phyloP scores from a whole-genome alignment of 2,888 invertebrate species.

The Agrotis segetum region DNA sequence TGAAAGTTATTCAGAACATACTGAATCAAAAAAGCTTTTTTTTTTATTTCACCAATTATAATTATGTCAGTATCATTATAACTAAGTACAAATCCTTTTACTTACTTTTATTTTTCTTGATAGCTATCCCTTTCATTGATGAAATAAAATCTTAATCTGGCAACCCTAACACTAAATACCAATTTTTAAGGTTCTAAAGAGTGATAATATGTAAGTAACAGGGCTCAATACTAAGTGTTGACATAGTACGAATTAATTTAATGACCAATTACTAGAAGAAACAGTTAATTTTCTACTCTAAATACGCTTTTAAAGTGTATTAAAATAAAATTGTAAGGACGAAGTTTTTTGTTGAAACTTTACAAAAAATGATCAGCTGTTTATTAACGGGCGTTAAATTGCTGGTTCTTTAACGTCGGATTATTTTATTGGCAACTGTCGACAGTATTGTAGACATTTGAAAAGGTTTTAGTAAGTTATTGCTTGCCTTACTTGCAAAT shows the following conservation, averaged over 20 bases:
- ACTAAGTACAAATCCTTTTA: too few relatives aligned
- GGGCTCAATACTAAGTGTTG: conserved; percentile 26
- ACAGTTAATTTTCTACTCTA: conserved; percentile 17
- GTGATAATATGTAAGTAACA: conserved; percentile 17
- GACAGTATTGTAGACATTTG: neutral
- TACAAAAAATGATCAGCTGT: conserved; percentile 18
- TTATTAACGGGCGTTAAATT: conserved; percentile 18
- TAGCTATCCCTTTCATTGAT: too few relatives aligned
- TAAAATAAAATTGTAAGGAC: conserved; percentile 19
- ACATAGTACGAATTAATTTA: conserved; percentile 46
- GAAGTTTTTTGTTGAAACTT: conserved; percentile 3
- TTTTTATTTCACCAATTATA: too few relatives aligned
- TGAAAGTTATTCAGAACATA: too few relatives aligned
- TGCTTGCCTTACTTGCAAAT: neutral
- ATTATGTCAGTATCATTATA: too few relatives aligned
- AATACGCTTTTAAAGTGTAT: neutral
- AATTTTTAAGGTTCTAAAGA: conserved; percentile 14
- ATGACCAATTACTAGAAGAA: conserved; percentile 29
- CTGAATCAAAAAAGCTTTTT: too few relatives aligned
- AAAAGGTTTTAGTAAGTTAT: neutral
- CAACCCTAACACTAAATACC: conserved; percentile 16
- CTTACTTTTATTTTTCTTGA: too few relatives aligned
- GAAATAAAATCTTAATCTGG: neutral
- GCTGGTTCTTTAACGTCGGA: conserved; percentile 5
- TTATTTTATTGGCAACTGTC: conserved; percentile 8